A percentile compares a stretch with the other conserved stretches of the same genome.
Conservation (phyloP, 1,140 invertebrate genomes). For the Drosophila pachea region DNA sequence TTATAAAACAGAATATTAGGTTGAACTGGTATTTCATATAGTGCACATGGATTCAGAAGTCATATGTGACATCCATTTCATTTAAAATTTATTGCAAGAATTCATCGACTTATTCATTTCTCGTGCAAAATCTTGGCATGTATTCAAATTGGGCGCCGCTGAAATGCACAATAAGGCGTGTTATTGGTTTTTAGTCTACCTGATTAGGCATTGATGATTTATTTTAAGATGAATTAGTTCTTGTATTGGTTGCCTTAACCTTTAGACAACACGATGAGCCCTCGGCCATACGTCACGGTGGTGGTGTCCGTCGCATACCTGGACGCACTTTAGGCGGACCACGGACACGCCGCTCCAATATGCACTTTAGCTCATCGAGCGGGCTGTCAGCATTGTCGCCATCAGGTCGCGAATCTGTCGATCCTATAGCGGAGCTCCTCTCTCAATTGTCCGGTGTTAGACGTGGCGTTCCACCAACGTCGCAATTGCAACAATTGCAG, state of each 20-base stretch:
- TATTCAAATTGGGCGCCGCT: neutral
- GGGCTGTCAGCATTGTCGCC: constrained; percentile 89
- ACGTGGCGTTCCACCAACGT: constrained; percentile 85
- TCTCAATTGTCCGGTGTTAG: constrained; percentile 94
- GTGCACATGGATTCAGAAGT: too few species aligned
- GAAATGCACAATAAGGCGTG: constrained; percentile 3
- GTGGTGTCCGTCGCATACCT: constrained; percentile 90
- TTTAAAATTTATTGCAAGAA: constrained; percentile 1
- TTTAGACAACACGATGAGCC: constrained; percentile 87
- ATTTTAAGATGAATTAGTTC: constrained; percentile 1
- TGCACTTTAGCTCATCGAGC: constrained; percentile 93
- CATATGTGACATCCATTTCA: constrained; percentile 1
- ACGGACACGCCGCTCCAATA: constrained; percentile 89
- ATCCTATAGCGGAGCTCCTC: constrained; percentile 95
- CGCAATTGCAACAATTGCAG: constrained; percentile 91
- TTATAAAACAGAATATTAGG: constrained; percentile 3
- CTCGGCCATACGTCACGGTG: constrained; percentile 87
- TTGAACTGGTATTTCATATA: neutral
- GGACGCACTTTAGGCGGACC: constrained; percentile 87
- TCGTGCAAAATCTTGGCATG: constrained; percentile 8
- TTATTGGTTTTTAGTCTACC: neutral
- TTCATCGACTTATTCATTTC: neutral
- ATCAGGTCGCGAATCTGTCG: constrained; percentile 91
- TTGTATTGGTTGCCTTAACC: constrained; percentile 81
- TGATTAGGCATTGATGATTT: neutral